Evolutionary conservation across 2,888 invertebrate genomes (phyloP), one percentile per base, ranked within the genome.

Genomic region (Callinectes sapidus): DNA sequence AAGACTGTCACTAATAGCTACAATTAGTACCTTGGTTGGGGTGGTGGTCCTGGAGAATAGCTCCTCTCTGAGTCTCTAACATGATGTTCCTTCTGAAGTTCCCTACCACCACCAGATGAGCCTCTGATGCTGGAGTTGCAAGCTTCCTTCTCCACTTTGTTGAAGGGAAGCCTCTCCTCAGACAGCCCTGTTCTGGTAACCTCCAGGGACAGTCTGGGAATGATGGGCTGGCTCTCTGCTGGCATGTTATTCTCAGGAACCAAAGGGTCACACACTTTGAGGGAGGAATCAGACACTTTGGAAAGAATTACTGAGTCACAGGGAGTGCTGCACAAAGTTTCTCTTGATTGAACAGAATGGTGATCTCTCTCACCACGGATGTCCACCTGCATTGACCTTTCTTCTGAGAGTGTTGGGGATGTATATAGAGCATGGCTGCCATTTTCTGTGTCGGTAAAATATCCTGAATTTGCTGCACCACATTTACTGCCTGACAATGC

Each of bases 101-200:
- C 42, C n/a, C 14, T 18, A 32, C 32, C 32, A 0, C 81, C 91
- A 13, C 35, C 23, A 1, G 91, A 28, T 8, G 89, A 89, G 10
- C 90, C 92, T 81, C 85, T 35, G n/a, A 93, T 93, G 42, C 90
- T 89, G 6, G 92, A 93, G 86, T 93, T 93, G 61, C 92, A 93
- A 61, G 89, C 92, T 23, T 93, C 92, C 54, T 93, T 93, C 54
- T 88, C 91, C 66, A 91, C 87, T 18, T 93, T 93, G 85, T 88
- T 93, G 23, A 93, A 77, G 28, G 39, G 23, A 6, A 48, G 23
- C 42, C 42, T 88, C 55, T 92, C 92, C 48, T 93, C 92, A 32
- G 23, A 5, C 55, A 61, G 32, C 32, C 35, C 61, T 35, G 23
- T 16, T 18, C 66, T 39, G 16, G 39, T 39, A 23, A 18, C 28